Evolutionary conservation across 2,113 vertebrate genomes (phyloP).

Genomic region (Chroicocephalus ridibundus): DNA sequence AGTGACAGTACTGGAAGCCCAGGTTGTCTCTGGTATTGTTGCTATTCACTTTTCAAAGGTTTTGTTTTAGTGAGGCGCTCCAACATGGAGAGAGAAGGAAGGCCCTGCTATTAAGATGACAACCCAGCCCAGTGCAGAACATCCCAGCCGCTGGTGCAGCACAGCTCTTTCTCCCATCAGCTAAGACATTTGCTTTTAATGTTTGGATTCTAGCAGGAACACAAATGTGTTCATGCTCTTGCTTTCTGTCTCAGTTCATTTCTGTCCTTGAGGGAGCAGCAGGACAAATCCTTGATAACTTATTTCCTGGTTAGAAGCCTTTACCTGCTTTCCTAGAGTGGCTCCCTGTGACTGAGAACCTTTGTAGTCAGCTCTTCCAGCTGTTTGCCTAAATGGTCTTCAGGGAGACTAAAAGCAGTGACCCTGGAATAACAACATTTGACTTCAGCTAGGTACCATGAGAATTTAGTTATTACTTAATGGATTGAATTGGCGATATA

Average conservation of each 20-base stretch:
- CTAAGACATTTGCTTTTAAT: not conserved
- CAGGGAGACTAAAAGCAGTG: slow-evolving; percentile 75
- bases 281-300: slow-evolving; percentile 9
- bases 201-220: not conserved
- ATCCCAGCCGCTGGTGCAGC: not conserved
- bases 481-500: slow-evolving; percentile 69
- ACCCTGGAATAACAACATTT: slow-evolving; percentile 78
- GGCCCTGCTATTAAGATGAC: not conserved
- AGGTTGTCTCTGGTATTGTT: not conserved
- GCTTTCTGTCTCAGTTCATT: not conserved
- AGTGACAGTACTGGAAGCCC: not conserved
- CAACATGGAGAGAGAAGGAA: not conserved
- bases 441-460: slow-evolving; percentile 68
- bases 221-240: not conserved
- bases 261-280: not conserved
- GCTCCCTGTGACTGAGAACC: slow-evolving; percentile 45
- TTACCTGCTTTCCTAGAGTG: slow-evolving; percentile 57
- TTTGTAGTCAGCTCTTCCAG: slow-evolving; percentile 67
- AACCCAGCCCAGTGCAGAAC: not conserved
- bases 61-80: not conserved
- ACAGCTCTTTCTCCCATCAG: not conserved
- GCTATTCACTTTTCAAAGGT: not conserved
- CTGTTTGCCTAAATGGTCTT: slow-evolving; percentile 74
- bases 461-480: slow-evolving; percentile 76
- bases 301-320: slow-evolving; percentile 28